Base-by-base conservation (phyloP, 2,797 vertebrate species). In the Anniella stebbinsi region DNA sequence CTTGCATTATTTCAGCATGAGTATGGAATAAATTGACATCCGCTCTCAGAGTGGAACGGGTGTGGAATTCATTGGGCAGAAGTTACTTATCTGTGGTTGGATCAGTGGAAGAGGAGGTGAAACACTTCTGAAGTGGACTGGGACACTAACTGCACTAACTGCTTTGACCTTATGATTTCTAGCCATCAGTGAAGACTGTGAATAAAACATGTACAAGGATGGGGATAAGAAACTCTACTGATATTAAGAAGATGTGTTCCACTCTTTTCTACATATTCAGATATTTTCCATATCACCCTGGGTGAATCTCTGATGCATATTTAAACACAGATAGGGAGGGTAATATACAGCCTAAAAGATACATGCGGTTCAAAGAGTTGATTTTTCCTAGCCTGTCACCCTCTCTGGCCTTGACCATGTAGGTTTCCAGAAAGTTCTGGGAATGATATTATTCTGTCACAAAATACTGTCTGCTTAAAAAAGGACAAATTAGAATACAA, bases 11-110 rank as follows among this genome's bases (percentile, higher is more conserved):
- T 90, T 90, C 87, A 87, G 23, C 66, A 57, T 4, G 73, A 33
- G 82, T 54, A 0, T n/a, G 41, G 87, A 92, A 93, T 83, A 89
- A 93, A 94, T 90, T 90, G 86, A 88, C 91, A 91, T 88, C 90
- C 91, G 91, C 76, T 95, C 89, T 89, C 91, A 76, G 84, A 91
- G 75, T 18, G 84, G 84, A 83, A 90, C 54, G 41, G 73, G 76
- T 89, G 73, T 89, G 76, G 60, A 63, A 93, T 87, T 92, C 91
- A 89, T 87, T 70, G 66, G 51, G 66, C 84, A 87, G 76, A 87
- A 63, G 54, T 87, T 83, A 78, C 88, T 94, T 83, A 83, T 83
- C 92, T 90, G 23, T 0, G 0, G 60, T 77, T 84, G 87, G 33
- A 87, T 67, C 89, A 93, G 73, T 41, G 85, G 80, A 90, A 80